phyloP scores from a whole-genome alignment of 2,113 vertebrate genomes.

The Eupsittula cactorum region DNA sequence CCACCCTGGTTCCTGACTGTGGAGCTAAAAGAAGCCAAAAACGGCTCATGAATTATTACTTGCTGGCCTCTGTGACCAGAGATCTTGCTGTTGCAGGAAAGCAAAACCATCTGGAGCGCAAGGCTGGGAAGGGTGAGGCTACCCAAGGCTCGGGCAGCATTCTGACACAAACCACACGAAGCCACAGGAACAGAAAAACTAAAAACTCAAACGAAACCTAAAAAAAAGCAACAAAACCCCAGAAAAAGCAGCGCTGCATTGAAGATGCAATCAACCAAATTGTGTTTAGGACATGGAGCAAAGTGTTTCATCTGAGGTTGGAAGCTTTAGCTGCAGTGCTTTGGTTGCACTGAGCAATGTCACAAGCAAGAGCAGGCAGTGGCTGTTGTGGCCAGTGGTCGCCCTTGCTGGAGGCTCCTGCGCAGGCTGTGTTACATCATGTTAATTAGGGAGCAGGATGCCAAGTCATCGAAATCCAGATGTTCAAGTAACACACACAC shows the following conservation, averaged over 20 bases:
- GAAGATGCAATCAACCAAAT: background rate
- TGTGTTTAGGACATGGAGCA: background rate
- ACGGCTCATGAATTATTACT: background rate
- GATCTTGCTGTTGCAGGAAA: slow-evolving; percentile 10
- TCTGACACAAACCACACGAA: background rate
- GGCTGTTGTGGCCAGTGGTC: background rate
- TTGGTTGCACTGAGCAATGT: background rate
- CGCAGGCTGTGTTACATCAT: background rate
- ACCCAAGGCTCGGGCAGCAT: background rate
- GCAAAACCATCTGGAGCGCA: slow-evolving; percentile 33
- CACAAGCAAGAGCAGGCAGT: background rate
- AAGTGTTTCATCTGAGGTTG: background rate
- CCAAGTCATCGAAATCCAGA: background rate
- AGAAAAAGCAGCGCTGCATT: background rate
- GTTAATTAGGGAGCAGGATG: background rate
- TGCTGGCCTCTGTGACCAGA: background rate
- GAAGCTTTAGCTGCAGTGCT: background rate
- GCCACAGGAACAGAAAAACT: background rate
- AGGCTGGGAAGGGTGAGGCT: background rate
- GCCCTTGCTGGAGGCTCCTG: background rate
- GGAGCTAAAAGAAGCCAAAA: background rate
- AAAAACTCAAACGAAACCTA: background rate
- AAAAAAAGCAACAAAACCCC: background rate
- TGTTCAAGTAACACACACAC: background rate
- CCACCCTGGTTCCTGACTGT: background rate